phyloP scores from a whole-genome alignment of 2,113 vertebrate genomes.

The Nesoenas mayeri region DNA sequence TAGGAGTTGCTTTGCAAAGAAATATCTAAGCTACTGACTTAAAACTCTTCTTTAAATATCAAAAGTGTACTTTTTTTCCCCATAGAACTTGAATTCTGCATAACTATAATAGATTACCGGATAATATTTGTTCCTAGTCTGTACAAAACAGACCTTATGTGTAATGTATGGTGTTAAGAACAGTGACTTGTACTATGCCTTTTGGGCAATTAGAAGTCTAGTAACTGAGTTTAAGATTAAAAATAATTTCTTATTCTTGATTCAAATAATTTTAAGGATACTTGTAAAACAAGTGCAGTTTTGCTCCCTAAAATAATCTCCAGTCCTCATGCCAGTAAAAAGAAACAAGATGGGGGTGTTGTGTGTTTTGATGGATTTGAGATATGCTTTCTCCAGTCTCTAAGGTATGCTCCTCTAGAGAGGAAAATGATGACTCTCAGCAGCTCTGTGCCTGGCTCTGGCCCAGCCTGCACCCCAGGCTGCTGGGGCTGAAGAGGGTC shows the following conservation, averaged over 20 bases:
- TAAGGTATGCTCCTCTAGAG: background rate
- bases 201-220: background rate
- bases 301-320: fast-evolving
- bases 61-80: background rate
- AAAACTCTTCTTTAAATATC: background rate
- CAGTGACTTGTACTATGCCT: background rate
- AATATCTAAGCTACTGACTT: background rate
- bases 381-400: background rate
- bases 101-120: background rate
- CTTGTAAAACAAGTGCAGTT: background rate
- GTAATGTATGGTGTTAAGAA: background rate
- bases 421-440: background rate
- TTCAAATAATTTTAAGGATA: background rate
- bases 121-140: background rate
- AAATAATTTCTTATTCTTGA: background rate
- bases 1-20: background rate
- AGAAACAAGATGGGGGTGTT: background rate
- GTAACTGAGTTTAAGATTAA: background rate
- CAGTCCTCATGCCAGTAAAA: background rate
- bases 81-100: background rate
- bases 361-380: background rate
- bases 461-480: background rate
- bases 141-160: background rate
- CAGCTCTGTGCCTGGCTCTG: background rate
- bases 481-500: background rate